Base-by-base conservation (phyloP, 2,888 invertebrate species). In the Drosophila pseudotalamancana region DNA sequence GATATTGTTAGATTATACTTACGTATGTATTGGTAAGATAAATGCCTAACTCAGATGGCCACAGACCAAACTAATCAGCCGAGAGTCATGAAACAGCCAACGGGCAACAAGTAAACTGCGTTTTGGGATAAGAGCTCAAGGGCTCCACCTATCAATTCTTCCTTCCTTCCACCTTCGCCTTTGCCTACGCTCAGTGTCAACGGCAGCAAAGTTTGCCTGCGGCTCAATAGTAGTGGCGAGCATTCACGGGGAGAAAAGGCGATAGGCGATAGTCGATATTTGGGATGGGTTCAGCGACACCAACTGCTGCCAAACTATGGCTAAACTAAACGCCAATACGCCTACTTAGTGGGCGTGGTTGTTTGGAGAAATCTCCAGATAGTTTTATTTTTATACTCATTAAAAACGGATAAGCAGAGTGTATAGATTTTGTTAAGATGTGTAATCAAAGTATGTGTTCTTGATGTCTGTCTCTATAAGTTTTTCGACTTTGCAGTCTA, bases 61-160 rank as follows among this genome's bases (percentile, higher is more conserved):
- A 66, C 69, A 69, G 72, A 57, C 67, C 51, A 87, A 75, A 81
- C 84, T 76, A 87, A 83, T 83, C 82, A 74, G 72, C 73, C 60
- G 71, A 76, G 53, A 64, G 70, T 50, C 57, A 11, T 40, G 72
- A 55, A 51, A 46, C 46, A 39, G 43, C 39, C 34, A 27, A 37
- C 16, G 18, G 70, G 59, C 72, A 63, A 74, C 78, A 70, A 78
- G 72, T 64, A 61, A 67, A 49, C 45, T 45, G 60, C 31, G 64
- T 61, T 53, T 55, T 35, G 62, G 54, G 32, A 25, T 16, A 21
- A 14, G n/a, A 49, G 34, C 27, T 35, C 25, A 31, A 53, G 46
- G 6, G 16, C 1, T 32, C 29, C 18, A 14, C 18, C 18, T n/a
- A n/a, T 27, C 12, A 5, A 11, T 11, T 8, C 3, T 0, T 9